Conservation (phyloP, 2,888 invertebrate genomes). For the Anoncus sp. region DNA sequence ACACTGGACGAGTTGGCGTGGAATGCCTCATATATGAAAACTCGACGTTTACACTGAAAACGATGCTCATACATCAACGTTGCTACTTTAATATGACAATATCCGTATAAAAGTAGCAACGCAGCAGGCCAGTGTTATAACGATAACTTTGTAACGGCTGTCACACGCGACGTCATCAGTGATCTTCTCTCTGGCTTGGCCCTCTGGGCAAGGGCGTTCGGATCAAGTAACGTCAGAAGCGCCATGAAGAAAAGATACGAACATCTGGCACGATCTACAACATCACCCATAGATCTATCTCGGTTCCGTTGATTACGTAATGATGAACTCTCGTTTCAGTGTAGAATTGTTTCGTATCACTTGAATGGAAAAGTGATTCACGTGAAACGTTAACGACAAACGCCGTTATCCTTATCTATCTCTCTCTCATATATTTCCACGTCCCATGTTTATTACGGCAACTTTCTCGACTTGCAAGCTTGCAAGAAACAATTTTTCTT, state of each 20-base stretch:
- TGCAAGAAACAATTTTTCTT: constrained; percentile 10
- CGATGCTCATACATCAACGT: constrained; percentile 10
- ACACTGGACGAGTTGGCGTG: no score
- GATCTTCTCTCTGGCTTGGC: constrained; percentile 28
- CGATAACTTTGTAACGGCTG: constrained; percentile 38
- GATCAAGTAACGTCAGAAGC: constrained; percentile 1
- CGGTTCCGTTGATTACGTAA: constrained; percentile 45
- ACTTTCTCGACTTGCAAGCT: constrained; percentile 10
- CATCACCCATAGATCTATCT: constrained; percentile 34
- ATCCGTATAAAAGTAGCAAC: constrained; percentile 13
- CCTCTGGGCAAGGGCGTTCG: constrained; percentile 5
- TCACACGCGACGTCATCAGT: constrained; percentile 27
- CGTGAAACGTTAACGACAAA: constrained; percentile 23
- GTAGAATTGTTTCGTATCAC: constrained; percentile 9
- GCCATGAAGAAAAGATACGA: constrained; percentile 6
- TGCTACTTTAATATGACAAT: constrained; percentile 8
- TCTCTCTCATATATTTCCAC: constrained; percentile 11
- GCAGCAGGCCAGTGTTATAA: constrained; percentile 37
- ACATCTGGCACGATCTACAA: background rate
- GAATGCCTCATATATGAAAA: constrained; percentile 3
- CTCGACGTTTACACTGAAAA: background rate
- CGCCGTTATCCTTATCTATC: constrained; percentile 18
- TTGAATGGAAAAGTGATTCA: constrained; percentile 13
- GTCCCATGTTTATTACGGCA: constrained; percentile 6
- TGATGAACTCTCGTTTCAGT: constrained; percentile 44